phyloP scores from a whole-genome alignment of 2,888 invertebrate genomes.

The Candidula unifasciata region DNA sequence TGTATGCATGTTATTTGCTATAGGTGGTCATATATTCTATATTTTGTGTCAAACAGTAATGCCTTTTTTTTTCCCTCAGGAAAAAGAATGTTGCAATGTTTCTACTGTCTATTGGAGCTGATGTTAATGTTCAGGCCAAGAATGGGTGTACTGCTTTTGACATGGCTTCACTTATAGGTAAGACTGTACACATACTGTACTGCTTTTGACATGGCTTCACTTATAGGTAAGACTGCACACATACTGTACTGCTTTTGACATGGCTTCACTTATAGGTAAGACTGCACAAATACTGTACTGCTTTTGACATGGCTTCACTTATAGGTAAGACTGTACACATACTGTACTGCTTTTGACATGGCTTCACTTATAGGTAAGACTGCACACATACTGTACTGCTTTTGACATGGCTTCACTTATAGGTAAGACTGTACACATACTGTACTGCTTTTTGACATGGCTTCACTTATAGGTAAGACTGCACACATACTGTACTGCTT shows the following conservation, averaged over 20 bases:
- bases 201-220: no score
- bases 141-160: constrained; percentile 78
- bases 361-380: no score
- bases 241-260: no score
- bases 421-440: no score
- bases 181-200: neutral
- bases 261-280: constrained; percentile 66
- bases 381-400: constrained; percentile 69
- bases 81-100: constrained; percentile 76
- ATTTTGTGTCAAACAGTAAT: neutral
- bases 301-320: no score
- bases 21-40: neutral
- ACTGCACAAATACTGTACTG: no score
- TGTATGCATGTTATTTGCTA: no score
- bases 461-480: constrained; percentile 76
- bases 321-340: no score
- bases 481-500: constrained; percentile 78
- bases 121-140: constrained; percentile 75
- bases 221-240: no score
- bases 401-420: constrained; percentile 78
- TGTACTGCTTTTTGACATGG: constrained; percentile 78
- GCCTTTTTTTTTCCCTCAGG: constrained; percentile 60
- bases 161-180: constrained; percentile 77
- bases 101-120: constrained; percentile 76
- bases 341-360: no score